Percentiles rank a stretch among this genome's conserved stretches.
Conservation (phyloP, 2,113 vertebrate species). For the Xyrauchen texanus region DNA sequence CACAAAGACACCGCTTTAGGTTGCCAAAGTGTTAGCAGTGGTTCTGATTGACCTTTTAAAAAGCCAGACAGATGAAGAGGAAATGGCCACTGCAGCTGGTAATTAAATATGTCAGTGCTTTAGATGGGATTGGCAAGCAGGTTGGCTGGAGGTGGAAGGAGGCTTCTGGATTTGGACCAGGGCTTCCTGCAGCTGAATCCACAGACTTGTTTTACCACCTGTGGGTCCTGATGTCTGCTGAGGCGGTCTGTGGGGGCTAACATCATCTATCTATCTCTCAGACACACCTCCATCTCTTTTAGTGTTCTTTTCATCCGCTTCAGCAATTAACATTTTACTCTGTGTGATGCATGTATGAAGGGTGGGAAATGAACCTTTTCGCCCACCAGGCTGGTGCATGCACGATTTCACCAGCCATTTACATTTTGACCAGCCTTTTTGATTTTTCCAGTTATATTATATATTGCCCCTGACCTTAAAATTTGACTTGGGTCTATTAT, state of each 20-base stretch:
- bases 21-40: constrained; percentile 21
- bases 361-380: too few relatives aligned
- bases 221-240: constrained; percentile 74
- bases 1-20: constrained; percentile 13
- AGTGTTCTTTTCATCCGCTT: constrained; percentile 10
- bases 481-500: too few relatives aligned
- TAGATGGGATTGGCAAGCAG: constrained; percentile 58
- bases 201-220: constrained; percentile 69
- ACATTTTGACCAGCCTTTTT: too few relatives aligned
- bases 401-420: too few relatives aligned
- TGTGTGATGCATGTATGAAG: background rate
- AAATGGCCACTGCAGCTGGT: constrained; percentile 51
- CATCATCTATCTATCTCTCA: constrained; percentile 57
- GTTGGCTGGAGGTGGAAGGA: constrained; percentile 55
- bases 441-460: too few relatives aligned
- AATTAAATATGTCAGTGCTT: constrained; percentile 46
- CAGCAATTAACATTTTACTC: constrained; percentile 14
- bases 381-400: too few relatives aligned
- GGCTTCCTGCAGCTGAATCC: constrained; percentile 73
- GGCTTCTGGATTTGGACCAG: constrained; percentile 36
- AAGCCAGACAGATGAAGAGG: constrained; percentile 32
- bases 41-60: constrained; percentile 47
- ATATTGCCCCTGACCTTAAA: too few relatives aligned
- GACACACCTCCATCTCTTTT: constrained; percentile 1
- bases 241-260: constrained; percentile 60